Conservation (phyloP, 2,888 invertebrate genomes). For the Deilephila porcellus region DNA sequence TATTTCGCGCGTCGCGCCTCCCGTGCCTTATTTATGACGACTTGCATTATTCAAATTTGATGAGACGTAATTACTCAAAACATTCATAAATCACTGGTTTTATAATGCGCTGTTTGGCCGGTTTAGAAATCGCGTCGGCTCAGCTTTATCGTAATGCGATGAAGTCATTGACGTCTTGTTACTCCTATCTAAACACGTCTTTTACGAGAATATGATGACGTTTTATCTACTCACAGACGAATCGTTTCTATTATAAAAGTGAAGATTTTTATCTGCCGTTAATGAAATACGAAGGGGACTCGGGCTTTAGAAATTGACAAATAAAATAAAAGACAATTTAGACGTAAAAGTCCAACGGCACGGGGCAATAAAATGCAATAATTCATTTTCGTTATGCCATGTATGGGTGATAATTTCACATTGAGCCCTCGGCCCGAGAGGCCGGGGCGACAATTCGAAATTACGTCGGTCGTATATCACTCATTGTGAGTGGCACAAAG, state of each 20-base stretch:
- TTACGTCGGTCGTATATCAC: constrained; percentile 82
- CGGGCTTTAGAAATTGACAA: constrained; percentile 52
- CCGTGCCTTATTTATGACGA: constrained; percentile 75
- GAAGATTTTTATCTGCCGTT: constrained; percentile 43
- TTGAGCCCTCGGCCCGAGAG: constrained; percentile 68
- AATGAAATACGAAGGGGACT: constrained; percentile 52
- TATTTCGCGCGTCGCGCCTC: constrained; percentile 69
- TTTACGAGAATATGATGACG: constrained; percentile 70
- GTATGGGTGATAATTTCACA: constrained; percentile 82
- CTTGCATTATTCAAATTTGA: constrained; percentile 83
- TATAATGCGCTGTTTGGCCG: constrained; percentile 72
- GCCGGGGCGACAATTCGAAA: constrained; percentile 78
- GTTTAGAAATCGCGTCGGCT: constrained; percentile 67
- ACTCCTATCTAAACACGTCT: constrained; percentile 66
- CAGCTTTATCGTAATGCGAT: constrained; percentile 63
- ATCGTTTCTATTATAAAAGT: constrained; percentile 53
- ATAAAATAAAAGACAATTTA: constrained; percentile 60
- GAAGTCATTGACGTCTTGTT: constrained; percentile 69
- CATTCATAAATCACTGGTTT: constrained; percentile 79
- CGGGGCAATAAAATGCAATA: constrained; percentile 77
- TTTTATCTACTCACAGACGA: constrained; percentile 59
- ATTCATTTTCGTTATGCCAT: constrained; percentile 84
- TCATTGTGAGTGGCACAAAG: constrained; percentile 82
- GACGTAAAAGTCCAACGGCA: constrained; percentile 60
- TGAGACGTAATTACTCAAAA: constrained; percentile 83